phyloP scores from a whole-genome alignment of 2,888 invertebrate species.

The Poecilus cupreus region DNA sequence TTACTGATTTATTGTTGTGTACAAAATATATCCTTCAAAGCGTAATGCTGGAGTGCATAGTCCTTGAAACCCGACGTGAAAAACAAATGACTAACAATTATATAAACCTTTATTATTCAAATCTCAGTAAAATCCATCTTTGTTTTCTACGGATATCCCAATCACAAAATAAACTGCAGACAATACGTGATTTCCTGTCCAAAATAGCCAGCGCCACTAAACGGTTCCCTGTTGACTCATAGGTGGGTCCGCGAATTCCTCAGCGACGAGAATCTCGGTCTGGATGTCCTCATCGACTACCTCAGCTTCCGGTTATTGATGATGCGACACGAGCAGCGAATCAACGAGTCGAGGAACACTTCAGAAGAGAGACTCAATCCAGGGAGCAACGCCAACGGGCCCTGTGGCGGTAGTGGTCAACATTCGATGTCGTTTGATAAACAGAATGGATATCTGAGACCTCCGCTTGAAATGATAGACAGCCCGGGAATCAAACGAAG shows the following conservation, averaged over 20 bases:
- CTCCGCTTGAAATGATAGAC: constrained; percentile 78
- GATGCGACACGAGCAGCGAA: constrained; percentile 93
- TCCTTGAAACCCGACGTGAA: background rate
- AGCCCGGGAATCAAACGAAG: constrained; percentile 84
- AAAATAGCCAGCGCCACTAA: background rate
- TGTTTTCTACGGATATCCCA: background rate
- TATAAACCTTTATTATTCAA: background rate
- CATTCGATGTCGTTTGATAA: constrained; percentile 61
- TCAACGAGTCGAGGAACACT: constrained; percentile 83
- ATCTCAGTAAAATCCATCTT: background rate
- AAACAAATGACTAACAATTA: background rate
- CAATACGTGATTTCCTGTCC: background rate
- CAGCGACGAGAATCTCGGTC: constrained; percentile 95
- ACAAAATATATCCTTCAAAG: too few relatives aligned
- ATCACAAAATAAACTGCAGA: background rate
- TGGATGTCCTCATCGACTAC: constrained; percentile 98
- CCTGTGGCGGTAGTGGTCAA: constrained; percentile 65
- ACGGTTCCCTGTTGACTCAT: constrained; percentile 64
- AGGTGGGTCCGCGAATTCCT: constrained; percentile 99
- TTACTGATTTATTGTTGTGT: too few relatives aligned
- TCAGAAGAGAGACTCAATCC: constrained; percentile 85
- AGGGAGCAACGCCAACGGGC: constrained; percentile 60
- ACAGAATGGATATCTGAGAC: constrained; percentile 70
- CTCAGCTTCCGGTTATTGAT: constrained; percentile 94
- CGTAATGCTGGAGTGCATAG: background rate